A percentile compares a stretch with the other conserved stretches of the same genome.
These are phyloP conservation scores for Thelaira solivaga DNA, from an alignment of 2,888 invertebrate species.

Conservation along the genomic window DNA sequence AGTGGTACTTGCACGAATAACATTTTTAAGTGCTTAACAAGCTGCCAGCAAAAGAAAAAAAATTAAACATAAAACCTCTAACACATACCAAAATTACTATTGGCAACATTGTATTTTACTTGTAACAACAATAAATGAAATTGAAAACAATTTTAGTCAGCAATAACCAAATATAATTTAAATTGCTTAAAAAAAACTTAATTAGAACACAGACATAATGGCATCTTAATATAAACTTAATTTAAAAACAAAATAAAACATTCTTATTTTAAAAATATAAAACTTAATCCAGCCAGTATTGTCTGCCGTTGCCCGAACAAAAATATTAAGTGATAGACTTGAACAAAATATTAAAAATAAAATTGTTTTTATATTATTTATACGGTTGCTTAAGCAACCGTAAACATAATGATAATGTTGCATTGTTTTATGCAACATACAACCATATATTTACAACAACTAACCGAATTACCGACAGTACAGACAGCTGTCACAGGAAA, in stretches of 20 bases:
- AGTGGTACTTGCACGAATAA: conserved; percentile 59
- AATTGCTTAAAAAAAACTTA: conserved; percentile 43
- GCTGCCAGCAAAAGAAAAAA: conserved; percentile 44
- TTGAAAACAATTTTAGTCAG: conserved; percentile 34
- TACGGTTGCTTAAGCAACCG: conserved; percentile 63
- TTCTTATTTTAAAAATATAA: neutral
- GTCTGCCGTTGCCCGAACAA: no score
- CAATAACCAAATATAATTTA: conserved; percentile 11
- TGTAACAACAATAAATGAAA: conserved; percentile 46
- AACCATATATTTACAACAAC: conserved; percentile 60
- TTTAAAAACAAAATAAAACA: neutral
- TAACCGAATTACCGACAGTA: conserved; percentile 42
- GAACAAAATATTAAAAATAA: conserved; percentile 35
- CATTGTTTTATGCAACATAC: conserved; percentile 71
- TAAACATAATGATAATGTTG: conserved; percentile 76
- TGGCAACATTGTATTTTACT: conserved; percentile 47
- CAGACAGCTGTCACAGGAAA: neutral
- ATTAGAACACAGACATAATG: conserved; percentile 59
- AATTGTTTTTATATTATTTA: conserved; percentile 53
- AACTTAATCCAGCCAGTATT: neutral
- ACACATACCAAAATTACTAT: conserved; percentile 22
- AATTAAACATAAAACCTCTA: conserved; percentile 4
- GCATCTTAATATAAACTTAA: conserved; percentile 39
- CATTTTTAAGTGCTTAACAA: conserved; percentile 60
- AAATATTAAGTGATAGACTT: neutral